Conservation (phyloP, 2,888 invertebrate species). For the Chloroclysta siterata region DNA sequence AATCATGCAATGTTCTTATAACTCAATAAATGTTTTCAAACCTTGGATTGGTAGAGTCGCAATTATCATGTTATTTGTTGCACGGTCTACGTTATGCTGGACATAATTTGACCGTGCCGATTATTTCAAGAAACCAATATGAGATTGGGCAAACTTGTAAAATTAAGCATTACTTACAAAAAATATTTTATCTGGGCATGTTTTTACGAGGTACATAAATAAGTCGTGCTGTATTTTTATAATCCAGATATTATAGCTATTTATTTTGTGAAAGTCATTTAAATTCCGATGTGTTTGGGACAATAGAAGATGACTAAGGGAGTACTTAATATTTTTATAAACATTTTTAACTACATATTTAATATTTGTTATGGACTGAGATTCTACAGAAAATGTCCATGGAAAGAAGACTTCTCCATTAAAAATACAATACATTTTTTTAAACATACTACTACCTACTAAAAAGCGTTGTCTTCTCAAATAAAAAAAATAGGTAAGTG, state of each 20-base stretch:
- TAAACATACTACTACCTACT: no score
- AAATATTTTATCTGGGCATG: conserved; percentile 12
- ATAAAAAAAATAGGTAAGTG: not conserved
- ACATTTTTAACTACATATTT: conserved; percentile 17
- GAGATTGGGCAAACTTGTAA: conserved; percentile 39
- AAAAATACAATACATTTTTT: no score
- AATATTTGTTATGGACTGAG: not conserved
- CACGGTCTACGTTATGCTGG: conserved; percentile 71
- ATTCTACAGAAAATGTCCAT: not conserved
- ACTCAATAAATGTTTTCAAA: conserved; percentile 27
- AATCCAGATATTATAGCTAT: conserved; percentile 45
- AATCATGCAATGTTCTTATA: conserved; percentile 44
- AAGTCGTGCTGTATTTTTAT: conserved; percentile 47
- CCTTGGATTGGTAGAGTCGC: conserved; percentile 7
- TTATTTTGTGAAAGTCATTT: conserved; percentile 54
- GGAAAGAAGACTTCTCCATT: not conserved
- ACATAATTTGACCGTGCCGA: conserved; percentile 61
- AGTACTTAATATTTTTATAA: conserved; percentile 46
- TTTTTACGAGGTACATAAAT: conserved; percentile 5
- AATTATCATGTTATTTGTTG: conserved; percentile 28
- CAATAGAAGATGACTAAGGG: conserved; percentile 21
- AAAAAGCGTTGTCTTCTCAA: not conserved
- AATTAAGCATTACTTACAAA: conserved; percentile 27
- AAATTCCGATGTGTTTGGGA: conserved; percentile 25
- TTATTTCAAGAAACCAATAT: conserved; percentile 13